phyloP scores from a whole-genome alignment of 2,797 vertebrate genomes.

The Enteromius afrohamiltoni region DNA sequence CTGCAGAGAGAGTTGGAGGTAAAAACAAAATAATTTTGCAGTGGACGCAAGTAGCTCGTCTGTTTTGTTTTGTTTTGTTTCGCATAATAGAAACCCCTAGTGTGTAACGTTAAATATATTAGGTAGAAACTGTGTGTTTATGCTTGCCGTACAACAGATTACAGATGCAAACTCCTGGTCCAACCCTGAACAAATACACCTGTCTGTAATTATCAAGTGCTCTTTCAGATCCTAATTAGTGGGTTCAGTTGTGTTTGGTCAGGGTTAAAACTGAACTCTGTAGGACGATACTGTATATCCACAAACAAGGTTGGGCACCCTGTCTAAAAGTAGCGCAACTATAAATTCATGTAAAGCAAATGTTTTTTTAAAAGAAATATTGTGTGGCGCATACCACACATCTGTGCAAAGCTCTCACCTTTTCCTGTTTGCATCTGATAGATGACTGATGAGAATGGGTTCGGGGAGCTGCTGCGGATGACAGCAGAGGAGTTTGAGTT shows the following conservation, averaged over 20 bases:
- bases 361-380: neutral
- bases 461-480: constrained; percentile 37
- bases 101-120: neutral
- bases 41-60: neutral
- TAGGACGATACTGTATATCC: too few relatives aligned
- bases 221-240: too few relatives aligned
- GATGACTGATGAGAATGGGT: constrained; percentile 18
- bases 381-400: too few relatives aligned
- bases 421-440: neutral
- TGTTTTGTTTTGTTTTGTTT: neutral
- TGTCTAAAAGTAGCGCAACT: neutral
- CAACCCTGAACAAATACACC: too few relatives aligned
- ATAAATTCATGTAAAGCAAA: neutral
- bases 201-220: too few relatives aligned
- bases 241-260: too few relatives aligned
- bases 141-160: neutral
- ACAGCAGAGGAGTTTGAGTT: constrained; percentile 44
- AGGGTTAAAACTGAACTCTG: too few relatives aligned
- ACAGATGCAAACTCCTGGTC: too few relatives aligned
- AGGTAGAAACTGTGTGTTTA: neutral
- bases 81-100: neutral
- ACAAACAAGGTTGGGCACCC: too few relatives aligned
- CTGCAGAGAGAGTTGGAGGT: neutral
- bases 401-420: too few relatives aligned
- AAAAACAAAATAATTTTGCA: neutral